Evolutionary conservation across 2,113 vertebrate genomes (phyloP).

Genomic region (Lagenorhynchus albirostris): DNA sequence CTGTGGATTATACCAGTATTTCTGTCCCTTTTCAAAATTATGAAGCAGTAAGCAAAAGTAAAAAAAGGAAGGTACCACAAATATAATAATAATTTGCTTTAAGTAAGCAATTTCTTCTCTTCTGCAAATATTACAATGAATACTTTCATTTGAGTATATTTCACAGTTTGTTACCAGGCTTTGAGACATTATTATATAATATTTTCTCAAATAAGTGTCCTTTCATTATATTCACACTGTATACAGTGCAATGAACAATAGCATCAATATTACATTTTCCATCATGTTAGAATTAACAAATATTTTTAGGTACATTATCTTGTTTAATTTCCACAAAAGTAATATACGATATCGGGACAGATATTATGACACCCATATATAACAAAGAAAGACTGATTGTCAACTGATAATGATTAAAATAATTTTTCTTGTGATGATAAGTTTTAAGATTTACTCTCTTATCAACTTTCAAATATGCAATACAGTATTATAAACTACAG

Average conservation of each 20-base stretch:
- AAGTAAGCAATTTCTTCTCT: neutral
- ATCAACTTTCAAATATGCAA: no score
- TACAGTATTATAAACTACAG: no score
- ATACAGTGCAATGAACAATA: neutral
- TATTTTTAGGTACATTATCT: neutral
- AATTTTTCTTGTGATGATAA: neutral
- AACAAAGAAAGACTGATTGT: neutral
- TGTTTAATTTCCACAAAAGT: neutral
- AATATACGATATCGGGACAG: neutral
- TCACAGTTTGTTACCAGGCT: neutral
- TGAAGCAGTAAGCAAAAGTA: neutral
- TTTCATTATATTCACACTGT: neutral
- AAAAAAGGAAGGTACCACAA: neutral
- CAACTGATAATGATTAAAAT: neutral
- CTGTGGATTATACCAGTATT: neutral
- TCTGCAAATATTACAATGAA: neutral
- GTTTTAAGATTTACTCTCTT: no score
- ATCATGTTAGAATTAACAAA: neutral
- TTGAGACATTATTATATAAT: neutral
- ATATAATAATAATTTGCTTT: neutral
- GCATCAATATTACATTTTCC: neutral
- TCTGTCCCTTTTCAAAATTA: slow-evolving; percentile 1
- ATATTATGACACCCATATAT: neutral
- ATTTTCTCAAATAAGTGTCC: neutral
- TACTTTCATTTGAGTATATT: neutral